Percentiles rank a stretch among this genome's conserved stretches.
These are phyloP conservation scores for Ochotona curzoniae DNA, from an alignment of 2,113 vertebrate species.

Conservation along the genomic window DNA sequence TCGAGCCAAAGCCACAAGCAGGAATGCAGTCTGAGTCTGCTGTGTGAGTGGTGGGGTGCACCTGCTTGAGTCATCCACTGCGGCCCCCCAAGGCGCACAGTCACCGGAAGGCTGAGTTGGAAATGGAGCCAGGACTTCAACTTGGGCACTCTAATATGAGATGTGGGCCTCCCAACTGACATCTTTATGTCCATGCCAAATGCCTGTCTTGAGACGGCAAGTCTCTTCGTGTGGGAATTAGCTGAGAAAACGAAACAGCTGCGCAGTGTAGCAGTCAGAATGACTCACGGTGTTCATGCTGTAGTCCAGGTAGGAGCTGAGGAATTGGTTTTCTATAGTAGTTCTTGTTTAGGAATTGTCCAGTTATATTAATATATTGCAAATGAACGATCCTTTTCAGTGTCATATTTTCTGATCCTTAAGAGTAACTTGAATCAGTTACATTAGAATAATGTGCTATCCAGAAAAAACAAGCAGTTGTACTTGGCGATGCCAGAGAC, in stretches of 20 bases:
- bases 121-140: no score
- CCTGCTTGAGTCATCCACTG: no score
- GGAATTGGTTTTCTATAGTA: background rate
- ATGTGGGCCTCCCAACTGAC: no score
- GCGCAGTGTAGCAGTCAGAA: background rate
- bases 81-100: no score
- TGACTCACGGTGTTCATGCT: background rate
- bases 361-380: background rate
- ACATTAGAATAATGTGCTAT: slow-evolving; percentile 13
- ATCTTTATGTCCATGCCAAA: no score
- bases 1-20: no score
- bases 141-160: no score
- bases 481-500: background rate
- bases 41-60: no score
- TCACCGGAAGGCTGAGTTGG: no score
- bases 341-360: background rate
- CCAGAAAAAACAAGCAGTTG: background rate
- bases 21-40: no score
- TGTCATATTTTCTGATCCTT: background rate
- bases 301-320: background rate
- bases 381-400: background rate
- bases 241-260: background rate
- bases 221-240: background rate
- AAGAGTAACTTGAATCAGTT: slow-evolving; percentile 7
- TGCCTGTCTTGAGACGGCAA: background rate